Evolutionary conservation across 2,113 vertebrate genomes (phyloP).

Genomic region (Himantopus leucocephalus): DNA sequence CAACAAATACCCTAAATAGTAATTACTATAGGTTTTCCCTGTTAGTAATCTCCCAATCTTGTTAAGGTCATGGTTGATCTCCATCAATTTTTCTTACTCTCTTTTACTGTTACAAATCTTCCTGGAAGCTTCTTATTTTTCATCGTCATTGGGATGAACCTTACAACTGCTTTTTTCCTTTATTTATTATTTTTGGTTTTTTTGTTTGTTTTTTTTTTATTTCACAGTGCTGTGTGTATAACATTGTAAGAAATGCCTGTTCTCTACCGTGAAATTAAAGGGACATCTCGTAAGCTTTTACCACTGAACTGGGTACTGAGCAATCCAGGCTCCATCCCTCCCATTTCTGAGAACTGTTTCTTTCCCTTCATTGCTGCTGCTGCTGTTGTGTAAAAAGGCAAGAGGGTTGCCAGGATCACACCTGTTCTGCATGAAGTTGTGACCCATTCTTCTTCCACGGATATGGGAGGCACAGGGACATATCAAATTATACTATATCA

Average conservation of each 20-base stretch:
- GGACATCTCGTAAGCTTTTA: not conserved
- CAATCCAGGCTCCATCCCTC: not conserved
- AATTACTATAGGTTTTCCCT: not conserved
- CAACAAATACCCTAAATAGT: not conserved
- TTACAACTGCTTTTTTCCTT: rapidly evolving
- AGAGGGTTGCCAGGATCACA: not conserved
- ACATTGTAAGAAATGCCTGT: not conserved
- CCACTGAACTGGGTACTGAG: not conserved
- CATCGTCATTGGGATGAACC: not conserved
- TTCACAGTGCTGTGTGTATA: not conserved
- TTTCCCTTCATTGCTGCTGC: not conserved
- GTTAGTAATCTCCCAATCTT: not conserved
- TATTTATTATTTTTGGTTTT: not conserved
- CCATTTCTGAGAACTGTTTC: not conserved
- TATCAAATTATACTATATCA: not conserved
- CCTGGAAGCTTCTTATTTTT: not conserved
- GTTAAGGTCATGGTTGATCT: not conserved
- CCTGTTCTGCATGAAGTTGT: not conserved
- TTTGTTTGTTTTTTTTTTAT: not conserved
- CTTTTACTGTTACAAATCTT: not conserved
- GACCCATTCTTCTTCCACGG: not conserved
- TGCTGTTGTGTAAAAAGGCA: not conserved
- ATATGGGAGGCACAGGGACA: not conserved
- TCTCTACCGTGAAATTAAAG: not conserved
- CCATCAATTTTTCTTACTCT: not conserved